Evolutionary conservation across 2,888 invertebrate species (phyloP).

Genomic region (Drosophila histrio): DNA sequence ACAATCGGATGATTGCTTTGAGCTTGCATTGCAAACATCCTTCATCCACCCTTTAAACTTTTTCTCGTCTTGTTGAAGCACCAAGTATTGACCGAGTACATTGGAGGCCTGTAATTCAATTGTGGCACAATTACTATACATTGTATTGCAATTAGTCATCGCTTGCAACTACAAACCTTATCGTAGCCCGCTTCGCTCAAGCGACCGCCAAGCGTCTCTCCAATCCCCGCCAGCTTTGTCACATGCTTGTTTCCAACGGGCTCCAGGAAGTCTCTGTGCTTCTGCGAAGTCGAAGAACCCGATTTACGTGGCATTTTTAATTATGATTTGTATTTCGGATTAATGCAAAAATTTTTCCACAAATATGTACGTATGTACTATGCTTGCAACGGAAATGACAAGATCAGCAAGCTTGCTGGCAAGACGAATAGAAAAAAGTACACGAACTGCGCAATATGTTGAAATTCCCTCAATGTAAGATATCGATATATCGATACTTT

Average conservation of each 20-base stretch:
- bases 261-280: neutral
- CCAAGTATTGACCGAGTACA: neutral
- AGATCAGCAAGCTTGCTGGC: neutral
- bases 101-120: neutral
- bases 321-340: neutral
- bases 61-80: neutral
- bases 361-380: too few species aligned
- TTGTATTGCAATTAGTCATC: neutral
- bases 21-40: neutral
- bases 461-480: neutral
- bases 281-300: neutral
- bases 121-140: neutral
- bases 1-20: constrained; percentile 8
- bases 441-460: neutral
- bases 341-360: neutral
- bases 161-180: neutral
- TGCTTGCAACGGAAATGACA: neutral
- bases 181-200: neutral
- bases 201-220: neutral
- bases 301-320: neutral
- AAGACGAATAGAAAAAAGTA: neutral
- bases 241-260: neutral
- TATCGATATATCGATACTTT: neutral
- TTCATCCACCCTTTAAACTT: neutral
- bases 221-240: neutral